Conservation (phyloP, 2,113 vertebrate genomes). For the Macroglossus sobrinus region DNA sequence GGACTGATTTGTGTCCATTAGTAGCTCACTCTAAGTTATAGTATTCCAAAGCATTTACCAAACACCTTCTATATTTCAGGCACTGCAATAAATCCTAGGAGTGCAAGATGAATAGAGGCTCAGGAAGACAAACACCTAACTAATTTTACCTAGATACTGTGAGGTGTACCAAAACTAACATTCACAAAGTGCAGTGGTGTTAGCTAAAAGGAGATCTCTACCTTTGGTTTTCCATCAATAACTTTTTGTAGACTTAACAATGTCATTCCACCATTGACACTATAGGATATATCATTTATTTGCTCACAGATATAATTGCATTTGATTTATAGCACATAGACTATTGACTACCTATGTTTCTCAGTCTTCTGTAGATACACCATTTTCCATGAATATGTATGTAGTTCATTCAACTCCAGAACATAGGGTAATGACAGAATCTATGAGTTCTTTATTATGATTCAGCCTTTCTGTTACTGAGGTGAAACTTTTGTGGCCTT, state of each 20-base stretch:
- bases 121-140: neutral
- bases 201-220: neutral
- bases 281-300: neutral
- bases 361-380: neutral
- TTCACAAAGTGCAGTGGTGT: neutral
- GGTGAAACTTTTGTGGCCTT: neutral
- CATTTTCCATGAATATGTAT: neutral
- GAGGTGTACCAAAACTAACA: neutral
- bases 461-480: neutral
- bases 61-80: neutral
- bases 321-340: neutral
- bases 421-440: neutral
- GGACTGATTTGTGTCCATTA: neutral
- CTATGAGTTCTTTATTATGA: neutral
- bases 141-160: neutral
- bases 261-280: neutral
- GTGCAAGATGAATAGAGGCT: neutral
- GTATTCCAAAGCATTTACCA: neutral
- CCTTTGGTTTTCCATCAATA: neutral
- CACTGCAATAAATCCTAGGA: neutral
- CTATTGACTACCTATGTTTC: neutral
- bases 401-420: neutral
- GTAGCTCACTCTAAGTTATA: neutral
- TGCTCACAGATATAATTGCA: neutral
- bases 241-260: neutral